These are phyloP conservation scores for Leptinotarsa undecemlineata DNA, from an alignment of 1,140 invertebrate species.

Conservation along the genomic window DNA sequence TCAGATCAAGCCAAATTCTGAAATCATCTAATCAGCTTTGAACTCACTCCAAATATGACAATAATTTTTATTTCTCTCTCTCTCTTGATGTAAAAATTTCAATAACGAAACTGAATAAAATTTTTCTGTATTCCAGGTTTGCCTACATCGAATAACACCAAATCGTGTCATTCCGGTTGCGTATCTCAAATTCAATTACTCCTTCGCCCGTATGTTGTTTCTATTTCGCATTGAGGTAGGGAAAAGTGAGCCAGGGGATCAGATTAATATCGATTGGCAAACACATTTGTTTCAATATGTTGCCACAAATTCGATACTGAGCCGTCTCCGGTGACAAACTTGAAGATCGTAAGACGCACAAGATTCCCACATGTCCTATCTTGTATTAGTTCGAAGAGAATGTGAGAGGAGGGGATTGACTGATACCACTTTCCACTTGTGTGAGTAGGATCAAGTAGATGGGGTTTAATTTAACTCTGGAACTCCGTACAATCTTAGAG, in stretches of 20 bases:
- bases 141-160: neutral
- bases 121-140: neutral
- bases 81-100: too few species aligned
- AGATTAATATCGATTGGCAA: constrained; percentile 38
- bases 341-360: constrained; percentile 1
- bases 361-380: neutral
- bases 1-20: too few species aligned
- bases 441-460: too few species aligned
- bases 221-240: constrained; percentile 4
- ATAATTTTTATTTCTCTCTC: too few species aligned
- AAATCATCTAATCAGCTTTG: too few species aligned
- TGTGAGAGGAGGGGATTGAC: neutral
- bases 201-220: constrained; percentile 16
- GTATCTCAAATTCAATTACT: constrained; percentile 20
- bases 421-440: too few species aligned
- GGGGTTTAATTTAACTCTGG: too few species aligned
- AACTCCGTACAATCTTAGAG: too few species aligned
- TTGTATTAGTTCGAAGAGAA: neutral
- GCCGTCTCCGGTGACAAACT: constrained; percentile 12
- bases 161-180: neutral
- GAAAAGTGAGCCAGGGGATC: constrained; percentile 25
- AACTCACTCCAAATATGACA: too few species aligned
- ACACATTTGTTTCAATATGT: constrained; percentile 40
- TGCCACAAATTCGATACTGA: constrained; percentile 26
- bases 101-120: too few species aligned